These are phyloP conservation scores for Sclerurus mexicanus DNA, from an alignment of 2,113 vertebrate species.

Conservation along the genomic window DNA sequence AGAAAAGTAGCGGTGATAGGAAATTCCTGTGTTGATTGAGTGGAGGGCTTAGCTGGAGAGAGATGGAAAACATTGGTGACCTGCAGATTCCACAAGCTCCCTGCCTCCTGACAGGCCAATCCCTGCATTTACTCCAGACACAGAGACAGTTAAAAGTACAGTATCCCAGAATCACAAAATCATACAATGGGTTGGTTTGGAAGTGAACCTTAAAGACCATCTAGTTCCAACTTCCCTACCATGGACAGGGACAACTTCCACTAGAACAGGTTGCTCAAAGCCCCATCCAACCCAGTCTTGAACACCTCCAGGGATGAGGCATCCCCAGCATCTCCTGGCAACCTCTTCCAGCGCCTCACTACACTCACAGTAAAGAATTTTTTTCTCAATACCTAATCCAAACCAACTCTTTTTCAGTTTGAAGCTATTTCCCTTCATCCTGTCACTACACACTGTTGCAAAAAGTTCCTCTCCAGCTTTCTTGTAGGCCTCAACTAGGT, in stretches of 20 bases:
- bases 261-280: not conserved
- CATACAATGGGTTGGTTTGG: not conserved
- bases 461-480: not conserved
- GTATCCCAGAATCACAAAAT: constrained; percentile 3
- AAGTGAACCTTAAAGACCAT: not conserved
- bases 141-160: constrained; percentile 77
- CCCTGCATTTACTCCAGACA: constrained; percentile 65
- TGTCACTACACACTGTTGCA: not conserved
- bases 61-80: constrained; percentile 77
- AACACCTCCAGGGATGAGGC: not conserved
- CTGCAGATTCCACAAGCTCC: constrained; percentile 51
- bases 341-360: not conserved
- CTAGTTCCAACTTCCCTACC: not conserved
- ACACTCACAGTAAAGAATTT: not conserved
- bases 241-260: not conserved
- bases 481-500: not conserved
- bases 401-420: not conserved
- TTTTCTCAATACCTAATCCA: not conserved
- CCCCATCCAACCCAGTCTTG: not conserved
- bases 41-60: constrained; percentile 72
- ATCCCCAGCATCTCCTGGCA: not conserved
- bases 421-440: not conserved
- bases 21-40: constrained; percentile 81
- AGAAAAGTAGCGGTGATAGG: constrained; percentile 48
- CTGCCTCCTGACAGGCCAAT: not conserved